Conservation (phyloP, 2,888 invertebrate genomes). For the Diadegma fenestrale region DNA sequence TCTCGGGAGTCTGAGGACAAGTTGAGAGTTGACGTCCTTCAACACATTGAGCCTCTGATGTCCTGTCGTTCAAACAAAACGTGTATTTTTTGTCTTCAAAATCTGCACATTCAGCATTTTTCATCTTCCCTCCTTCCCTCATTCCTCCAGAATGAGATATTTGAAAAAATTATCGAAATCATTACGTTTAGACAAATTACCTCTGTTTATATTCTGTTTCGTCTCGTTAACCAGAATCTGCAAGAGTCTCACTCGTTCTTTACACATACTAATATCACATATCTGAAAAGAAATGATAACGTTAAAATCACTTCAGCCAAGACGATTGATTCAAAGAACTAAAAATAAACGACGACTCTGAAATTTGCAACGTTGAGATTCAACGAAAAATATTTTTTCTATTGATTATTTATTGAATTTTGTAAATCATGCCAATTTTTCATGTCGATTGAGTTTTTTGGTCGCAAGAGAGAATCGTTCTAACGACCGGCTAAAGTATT, state of each 20-base stretch:
- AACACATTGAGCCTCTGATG: slow-evolving; percentile 82
- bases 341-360: too few relatives aligned
- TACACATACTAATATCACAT: slow-evolving; percentile 87
- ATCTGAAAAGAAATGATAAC: slow-evolving; percentile 81
- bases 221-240: slow-evolving; percentile 87
- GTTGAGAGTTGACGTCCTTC: slow-evolving; percentile 83
- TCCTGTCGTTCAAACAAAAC: slow-evolving; percentile 73
- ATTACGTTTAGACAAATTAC: slow-evolving; percentile 70
- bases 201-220: slow-evolving; percentile 84
- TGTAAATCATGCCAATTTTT: too few relatives aligned
- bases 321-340: background rate
- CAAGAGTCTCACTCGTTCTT: slow-evolving; percentile 87
- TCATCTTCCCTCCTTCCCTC: background rate
- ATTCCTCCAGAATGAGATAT: background rate
- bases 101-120: background rate
- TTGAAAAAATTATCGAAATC: background rate
- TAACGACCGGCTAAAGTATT: too few relatives aligned
- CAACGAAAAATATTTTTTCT: too few relatives aligned
- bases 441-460: too few relatives aligned
- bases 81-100: background rate
- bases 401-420: too few relatives aligned
- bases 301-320: background rate
- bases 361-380: too few relatives aligned
- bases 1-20: slow-evolving; percentile 86
- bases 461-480: too few relatives aligned